These are phyloP conservation scores for Glossosoma conforme DNA, from an alignment of 1,140 invertebrate species.

Conservation along the genomic window DNA sequence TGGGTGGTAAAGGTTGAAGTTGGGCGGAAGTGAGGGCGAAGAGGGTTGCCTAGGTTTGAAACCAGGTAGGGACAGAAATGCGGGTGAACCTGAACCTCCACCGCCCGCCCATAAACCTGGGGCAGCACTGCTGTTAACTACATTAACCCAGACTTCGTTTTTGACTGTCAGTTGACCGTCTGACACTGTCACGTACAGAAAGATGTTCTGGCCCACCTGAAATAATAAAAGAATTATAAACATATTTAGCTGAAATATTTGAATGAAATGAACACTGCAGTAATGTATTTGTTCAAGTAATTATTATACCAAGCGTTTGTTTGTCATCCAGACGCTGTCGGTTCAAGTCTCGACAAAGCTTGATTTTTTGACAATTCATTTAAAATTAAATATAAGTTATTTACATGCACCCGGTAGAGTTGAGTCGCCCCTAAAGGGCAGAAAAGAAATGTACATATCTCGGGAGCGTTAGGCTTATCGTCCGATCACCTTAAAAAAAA, in stretches of 20 bases:
- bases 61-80: slow-evolving; percentile 36
- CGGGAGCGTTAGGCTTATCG: too few relatives aligned
- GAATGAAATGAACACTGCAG: too few relatives aligned
- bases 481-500: too few relatives aligned
- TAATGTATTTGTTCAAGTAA: too few relatives aligned
- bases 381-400: slow-evolving; percentile 4
- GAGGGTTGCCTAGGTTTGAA: slow-evolving; percentile 33
- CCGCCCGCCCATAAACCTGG: slow-evolving; percentile 11
- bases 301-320: not conserved
- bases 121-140: slow-evolving; percentile 48
- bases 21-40: slow-evolving; percentile 25
- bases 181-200: slow-evolving; percentile 64
- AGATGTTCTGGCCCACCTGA: slow-evolving; percentile 63
- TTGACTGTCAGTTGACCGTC: slow-evolving; percentile 64
- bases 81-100: slow-evolving; percentile 29
- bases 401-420: too few relatives aligned
- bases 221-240: slow-evolving; percentile 33
- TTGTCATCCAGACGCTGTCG: too few relatives aligned
- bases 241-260: too few relatives aligned
- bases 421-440: too few relatives aligned
- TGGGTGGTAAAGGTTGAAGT: slow-evolving; percentile 13
- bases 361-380: not conserved
- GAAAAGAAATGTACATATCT: too few relatives aligned
- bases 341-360: too few relatives aligned
- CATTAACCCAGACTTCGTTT: slow-evolving; percentile 65